phyloP scores from a whole-genome alignment of 2,797 vertebrate species.

The Gambelia wislizenii region DNA sequence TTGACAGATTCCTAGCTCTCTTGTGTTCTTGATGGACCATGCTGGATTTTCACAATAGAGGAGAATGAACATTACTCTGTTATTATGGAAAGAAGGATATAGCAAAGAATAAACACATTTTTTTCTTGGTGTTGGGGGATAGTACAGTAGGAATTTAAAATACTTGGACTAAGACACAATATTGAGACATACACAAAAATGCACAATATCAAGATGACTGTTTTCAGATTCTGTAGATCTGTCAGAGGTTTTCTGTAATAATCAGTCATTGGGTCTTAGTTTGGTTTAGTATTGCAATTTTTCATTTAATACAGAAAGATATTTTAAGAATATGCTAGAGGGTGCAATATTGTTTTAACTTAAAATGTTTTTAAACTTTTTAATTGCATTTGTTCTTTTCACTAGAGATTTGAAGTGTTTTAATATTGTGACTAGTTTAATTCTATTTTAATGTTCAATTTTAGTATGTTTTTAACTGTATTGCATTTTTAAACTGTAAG shows the following conservation, averaged over 20 bases:
- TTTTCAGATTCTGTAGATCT: background rate
- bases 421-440: no score
- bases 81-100: background rate
- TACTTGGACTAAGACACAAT: background rate
- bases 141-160: slow-evolving; percentile 2
- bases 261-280: background rate
- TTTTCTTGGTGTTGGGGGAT: background rate
- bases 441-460: no score
- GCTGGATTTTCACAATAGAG: background rate
- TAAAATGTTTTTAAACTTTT: no score
- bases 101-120: background rate
- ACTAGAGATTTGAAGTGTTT: no score
- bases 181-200: background rate
- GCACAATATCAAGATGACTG: background rate
- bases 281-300: background rate
- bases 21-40: background rate
- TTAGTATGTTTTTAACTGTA: no score
- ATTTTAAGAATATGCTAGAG: no score
- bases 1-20: background rate
- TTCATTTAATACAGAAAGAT: background rate
- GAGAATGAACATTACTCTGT: background rate
- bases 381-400: no score
- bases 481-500: no score
- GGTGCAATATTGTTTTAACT: no score
- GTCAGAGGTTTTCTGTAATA: background rate